Conservation (phyloP, 2,888 invertebrate species). For the Lepidocyrtinus sp. region DNA sequence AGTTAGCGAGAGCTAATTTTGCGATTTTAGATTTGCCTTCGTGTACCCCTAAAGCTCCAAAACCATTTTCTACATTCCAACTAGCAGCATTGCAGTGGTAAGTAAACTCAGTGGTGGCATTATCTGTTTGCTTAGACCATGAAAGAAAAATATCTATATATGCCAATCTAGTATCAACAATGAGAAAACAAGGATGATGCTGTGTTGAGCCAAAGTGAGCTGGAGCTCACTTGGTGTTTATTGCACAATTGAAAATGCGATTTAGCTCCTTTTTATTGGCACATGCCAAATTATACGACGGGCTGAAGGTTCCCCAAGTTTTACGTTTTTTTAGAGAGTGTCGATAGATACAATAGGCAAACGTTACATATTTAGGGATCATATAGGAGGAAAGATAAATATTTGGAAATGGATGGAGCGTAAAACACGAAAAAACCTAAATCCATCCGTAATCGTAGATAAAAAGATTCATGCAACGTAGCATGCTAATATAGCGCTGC, state of each 20-base stretch:
- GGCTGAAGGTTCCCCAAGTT: not conserved
- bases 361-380: no score
- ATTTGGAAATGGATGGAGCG: not conserved
- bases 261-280: not conserved
- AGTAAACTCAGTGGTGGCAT: slow-evolving; percentile 33
- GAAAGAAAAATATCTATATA: slow-evolving; percentile 43
- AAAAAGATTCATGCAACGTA: no score
- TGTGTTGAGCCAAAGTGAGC: not conserved
- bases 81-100: slow-evolving; percentile 19
- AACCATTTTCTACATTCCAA: no score
- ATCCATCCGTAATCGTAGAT: no score
- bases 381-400: slow-evolving; percentile 12
- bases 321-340: not conserved
- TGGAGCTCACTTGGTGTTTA: not conserved
- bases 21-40: no score
- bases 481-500: no score
- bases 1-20: no score
- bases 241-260: slow-evolving; percentile 6
- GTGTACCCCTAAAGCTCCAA: no score
- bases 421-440: no score
- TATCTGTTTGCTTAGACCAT: slow-evolving; percentile 42
- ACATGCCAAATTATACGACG: slow-evolving; percentile 6
- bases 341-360: no score
- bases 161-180: slow-evolving; percentile 50
- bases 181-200: slow-evolving; percentile 1